These are phyloP conservation scores for Notamacropus eugenii DNA, from an alignment of 2,797 vertebrate genomes.

Conservation along the genomic window DNA sequence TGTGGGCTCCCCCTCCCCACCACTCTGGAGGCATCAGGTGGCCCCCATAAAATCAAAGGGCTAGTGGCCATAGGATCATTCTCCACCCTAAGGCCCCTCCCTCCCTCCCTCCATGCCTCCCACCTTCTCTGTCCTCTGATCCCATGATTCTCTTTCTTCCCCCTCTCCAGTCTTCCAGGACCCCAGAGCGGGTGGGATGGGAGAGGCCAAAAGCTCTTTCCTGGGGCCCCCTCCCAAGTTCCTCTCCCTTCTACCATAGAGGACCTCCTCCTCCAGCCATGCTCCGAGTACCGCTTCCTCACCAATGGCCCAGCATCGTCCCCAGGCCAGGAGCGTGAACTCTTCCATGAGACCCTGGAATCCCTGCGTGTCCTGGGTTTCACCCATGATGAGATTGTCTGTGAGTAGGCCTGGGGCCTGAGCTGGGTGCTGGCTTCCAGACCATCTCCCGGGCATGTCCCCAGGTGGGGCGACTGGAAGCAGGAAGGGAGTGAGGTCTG, in stretches of 20 bases:
- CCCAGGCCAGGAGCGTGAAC: constrained; percentile 92
- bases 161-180: not conserved
- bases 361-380: constrained; percentile 95
- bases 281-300: constrained; percentile 92
- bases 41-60: too few relatives aligned
- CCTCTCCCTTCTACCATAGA: constrained; percentile 77
- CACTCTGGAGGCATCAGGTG: accelerated
- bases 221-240: not conserved
- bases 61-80: not conserved
- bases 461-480: too few relatives aligned
- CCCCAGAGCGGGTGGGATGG: not conserved
- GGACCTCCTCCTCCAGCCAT: constrained; percentile 91
- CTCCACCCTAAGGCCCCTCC: not conserved
- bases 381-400: constrained; percentile 89
- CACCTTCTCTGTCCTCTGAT: too few relatives aligned
- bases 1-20: not conserved
- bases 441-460: too few relatives aligned
- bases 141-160: not conserved
- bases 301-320: constrained; percentile 90
- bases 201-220: not conserved
- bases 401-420: constrained; percentile 82
- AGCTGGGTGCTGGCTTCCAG: too few relatives aligned
- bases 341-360: constrained; percentile 95
- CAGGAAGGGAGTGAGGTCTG: not conserved
- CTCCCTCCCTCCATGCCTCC: too few relatives aligned